Evolutionary conservation across 2,888 invertebrate species (phyloP).

Genomic region (Ochropacha duplaris): DNA sequence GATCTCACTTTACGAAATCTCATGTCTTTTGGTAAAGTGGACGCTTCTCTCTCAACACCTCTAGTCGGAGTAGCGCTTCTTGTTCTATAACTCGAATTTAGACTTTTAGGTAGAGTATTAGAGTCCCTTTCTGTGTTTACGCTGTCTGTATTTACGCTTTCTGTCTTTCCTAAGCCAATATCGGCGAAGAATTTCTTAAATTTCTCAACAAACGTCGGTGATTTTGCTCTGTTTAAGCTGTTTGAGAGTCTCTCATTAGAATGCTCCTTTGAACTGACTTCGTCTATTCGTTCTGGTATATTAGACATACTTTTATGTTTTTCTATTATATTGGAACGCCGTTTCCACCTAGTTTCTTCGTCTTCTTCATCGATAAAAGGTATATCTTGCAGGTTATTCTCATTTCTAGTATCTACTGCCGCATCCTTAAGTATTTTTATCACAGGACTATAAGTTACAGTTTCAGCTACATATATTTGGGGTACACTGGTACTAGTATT

Average conservation of each 20-base stretch:
- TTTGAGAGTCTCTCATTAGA: conserved; percentile 62
- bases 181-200: conserved; percentile 76
- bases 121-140: conserved; percentile 31
- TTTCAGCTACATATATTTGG: conserved; percentile 65
- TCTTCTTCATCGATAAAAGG: conserved; percentile 77
- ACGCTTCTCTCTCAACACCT: conserved; percentile 59
- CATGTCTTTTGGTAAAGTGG: conserved; percentile 76
- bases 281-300: conserved; percentile 70
- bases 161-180: conserved; percentile 66
- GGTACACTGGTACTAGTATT: conserved; percentile 76
- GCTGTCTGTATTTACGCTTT: conserved; percentile 48
- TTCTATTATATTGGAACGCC: conserved; percentile 56
- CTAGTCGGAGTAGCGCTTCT: conserved; percentile 58
- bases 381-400: conserved; percentile 75
- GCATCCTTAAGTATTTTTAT: conserved; percentile 68
- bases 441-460: conserved; percentile 32
- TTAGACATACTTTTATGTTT: conserved; percentile 76
- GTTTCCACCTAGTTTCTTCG: conserved; percentile 46
- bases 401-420: conserved; percentile 73
- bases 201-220: conserved; percentile 75
- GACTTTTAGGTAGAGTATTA: conserved; percentile 65
- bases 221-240: conserved; percentile 70
- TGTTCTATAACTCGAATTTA: conserved; percentile 63
- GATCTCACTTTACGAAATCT: conserved; percentile 70
- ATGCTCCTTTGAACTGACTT: conserved; percentile 56